These are phyloP conservation scores for Pelmatolapia mariae DNA, from an alignment of 2,113 vertebrate species.

Conservation along the genomic window DNA sequence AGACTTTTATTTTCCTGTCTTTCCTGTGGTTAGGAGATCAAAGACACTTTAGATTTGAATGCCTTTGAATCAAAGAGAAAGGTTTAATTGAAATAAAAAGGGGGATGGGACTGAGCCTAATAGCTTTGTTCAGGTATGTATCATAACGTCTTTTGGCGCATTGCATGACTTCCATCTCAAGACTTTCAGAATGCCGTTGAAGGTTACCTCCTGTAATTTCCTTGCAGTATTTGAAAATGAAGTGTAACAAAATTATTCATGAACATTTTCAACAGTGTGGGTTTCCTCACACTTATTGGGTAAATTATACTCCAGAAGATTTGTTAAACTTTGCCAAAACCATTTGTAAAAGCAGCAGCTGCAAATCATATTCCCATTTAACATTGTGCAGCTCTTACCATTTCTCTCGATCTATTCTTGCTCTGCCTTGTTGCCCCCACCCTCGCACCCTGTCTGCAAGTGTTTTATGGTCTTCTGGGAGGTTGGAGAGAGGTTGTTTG, in stretches of 20 bases:
- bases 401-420: slow-evolving; percentile 13
- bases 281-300: not conserved
- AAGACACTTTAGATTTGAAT: slow-evolving; percentile 50
- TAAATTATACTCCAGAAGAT: slow-evolving; percentile 15
- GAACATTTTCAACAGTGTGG: slow-evolving; percentile 10
- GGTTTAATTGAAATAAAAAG: slow-evolving; percentile 65
- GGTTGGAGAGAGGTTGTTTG: slow-evolving; percentile 25
- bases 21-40: slow-evolving; percentile 57
- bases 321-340: slow-evolving; percentile 25
- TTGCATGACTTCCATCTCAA: slow-evolving; percentile 22
- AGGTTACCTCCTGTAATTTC: not conserved
- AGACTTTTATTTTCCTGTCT: slow-evolving; percentile 47
- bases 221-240: slow-evolving; percentile 22
- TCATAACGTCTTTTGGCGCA: slow-evolving; percentile 33
- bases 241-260: slow-evolving; percentile 50
- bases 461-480: slow-evolving; percentile 36
- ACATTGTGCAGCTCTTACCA: not conserved
- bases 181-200: slow-evolving; percentile 1
- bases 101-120: slow-evolving; percentile 4
- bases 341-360: slow-evolving; percentile 10
- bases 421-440: slow-evolving; percentile 4
- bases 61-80: slow-evolving; percentile 54
- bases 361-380: slow-evolving; percentile 18
- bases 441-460: not conserved
- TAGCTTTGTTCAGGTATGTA: slow-evolving; percentile 43